phyloP scores from a whole-genome alignment of 2,113 vertebrate species.

The Arenaria interpres region DNA sequence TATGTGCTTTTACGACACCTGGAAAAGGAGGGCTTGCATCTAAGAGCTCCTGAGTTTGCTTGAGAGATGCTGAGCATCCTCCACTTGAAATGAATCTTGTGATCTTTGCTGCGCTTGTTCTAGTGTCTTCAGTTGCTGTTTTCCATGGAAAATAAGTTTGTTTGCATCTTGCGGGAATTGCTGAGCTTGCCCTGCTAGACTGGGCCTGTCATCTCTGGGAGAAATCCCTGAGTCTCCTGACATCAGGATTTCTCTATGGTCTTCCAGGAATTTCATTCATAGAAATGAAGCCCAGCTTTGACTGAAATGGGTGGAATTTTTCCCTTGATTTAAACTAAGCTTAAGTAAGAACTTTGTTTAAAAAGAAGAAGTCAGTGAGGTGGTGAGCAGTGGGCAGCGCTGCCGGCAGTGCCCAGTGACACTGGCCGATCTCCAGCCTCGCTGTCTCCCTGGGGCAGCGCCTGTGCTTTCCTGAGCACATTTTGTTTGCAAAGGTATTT shows the following conservation, averaged over 20 bases:
- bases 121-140: background rate
- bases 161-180: background rate
- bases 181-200: background rate
- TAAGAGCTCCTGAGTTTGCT: background rate
- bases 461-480: background rate
- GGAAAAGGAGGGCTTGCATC: background rate
- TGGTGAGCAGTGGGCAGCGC: background rate
- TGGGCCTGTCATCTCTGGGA: background rate
- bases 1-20: background rate
- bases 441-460: rapidly evolving
- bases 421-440: rapidly evolving
- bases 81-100: background rate
- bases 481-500: background rate
- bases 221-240: background rate
- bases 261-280: background rate
- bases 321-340: background rate
- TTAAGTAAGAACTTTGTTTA: background rate
- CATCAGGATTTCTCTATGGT: background rate
- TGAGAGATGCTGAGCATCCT: background rate
- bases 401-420: background rate
- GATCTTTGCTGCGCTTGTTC: background rate
- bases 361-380: background rate
- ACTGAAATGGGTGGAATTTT: background rate
- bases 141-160: background rate
- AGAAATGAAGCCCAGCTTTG: background rate